Evolutionary conservation across 1,140 invertebrate species (phyloP).

Genomic region (Chlorops oryzae): DNA sequence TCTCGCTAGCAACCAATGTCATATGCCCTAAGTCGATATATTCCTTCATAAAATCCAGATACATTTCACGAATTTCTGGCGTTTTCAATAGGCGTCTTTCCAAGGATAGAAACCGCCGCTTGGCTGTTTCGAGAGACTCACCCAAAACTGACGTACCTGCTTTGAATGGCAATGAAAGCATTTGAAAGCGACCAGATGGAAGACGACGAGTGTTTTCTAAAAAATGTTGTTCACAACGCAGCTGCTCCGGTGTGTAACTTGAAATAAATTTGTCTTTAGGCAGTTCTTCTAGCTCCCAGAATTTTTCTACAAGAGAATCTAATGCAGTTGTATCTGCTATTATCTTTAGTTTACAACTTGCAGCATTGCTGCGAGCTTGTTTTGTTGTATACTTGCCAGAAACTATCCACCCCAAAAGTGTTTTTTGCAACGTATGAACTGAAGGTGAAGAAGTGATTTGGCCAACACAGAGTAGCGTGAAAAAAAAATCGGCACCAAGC

Average conservation of each 20-base stretch:
- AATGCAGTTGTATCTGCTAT: neutral
- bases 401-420: constrained; percentile 7
- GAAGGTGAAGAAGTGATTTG: neutral
- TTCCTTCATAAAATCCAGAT: constrained; percentile 31
- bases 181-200: constrained; percentile 16
- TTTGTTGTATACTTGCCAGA: neutral
- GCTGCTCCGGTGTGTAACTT: no score
- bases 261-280: no score
- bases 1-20: constrained; percentile 28
- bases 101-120: constrained; percentile 30
- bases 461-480: neutral
- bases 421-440: neutral
- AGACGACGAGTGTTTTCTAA: constrained; percentile 1
- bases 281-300: constrained; percentile 36
- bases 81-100: constrained; percentile 29
- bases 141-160: constrained; percentile 24
- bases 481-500: neutral
- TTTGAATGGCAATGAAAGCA: constrained; percentile 21
- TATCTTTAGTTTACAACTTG: no score
- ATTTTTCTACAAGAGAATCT: constrained; percentile 11
- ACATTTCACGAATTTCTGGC: constrained; percentile 16
- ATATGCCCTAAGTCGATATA: constrained; percentile 40
- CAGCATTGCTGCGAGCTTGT: neutral
- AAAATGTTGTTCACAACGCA: constrained; percentile 16
- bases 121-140: constrained; percentile 23